Base-by-base conservation (phyloP, 2,888 invertebrate species). In the Halocaridina rubra region DNA sequence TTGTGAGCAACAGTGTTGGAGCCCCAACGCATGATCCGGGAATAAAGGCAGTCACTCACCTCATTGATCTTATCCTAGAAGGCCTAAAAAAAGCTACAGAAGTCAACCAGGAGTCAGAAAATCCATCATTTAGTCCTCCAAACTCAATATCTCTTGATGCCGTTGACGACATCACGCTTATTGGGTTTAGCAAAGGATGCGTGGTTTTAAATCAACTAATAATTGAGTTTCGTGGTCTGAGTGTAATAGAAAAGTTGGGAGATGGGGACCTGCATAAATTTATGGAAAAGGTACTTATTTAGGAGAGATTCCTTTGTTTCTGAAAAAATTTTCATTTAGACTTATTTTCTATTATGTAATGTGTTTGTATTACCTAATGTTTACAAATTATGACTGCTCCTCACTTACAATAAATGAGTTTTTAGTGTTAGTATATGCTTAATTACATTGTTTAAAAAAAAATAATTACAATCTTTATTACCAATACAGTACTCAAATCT, bases 141-240 rank as follows among this genome's bases (percentile, higher is more conserved):
- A n/a, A 53, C 10, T 7, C 3, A n/a, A 53, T 10, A 3, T 53
- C 19, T 13, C 53, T 19, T 4, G 53, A 53, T n/a, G 16, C 53
- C 19, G 53, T 57, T 29, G 64, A 80, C 57, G 61, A 76, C 27
- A 7, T 87, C 22, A 71, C 76, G 13, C 91, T 96, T 88, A 93
- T 96, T 85, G 97, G 96, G 1, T 97, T 97, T 91, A 97, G 97
- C 91, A 97, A 98, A 92, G 97, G 97, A 84, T 97, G 96, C 91
- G 96, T 97, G 84, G 97, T 97, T 86, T 93, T 97, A 89, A 98
- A 97, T 92, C 97, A 98, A 92, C 92, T 97, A 89, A 93, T 97
- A 77, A 94, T 95, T 90, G 97, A 97, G 92, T 94, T 97, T 91
- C 94, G 95, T 90, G 94, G 95, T 91, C 72, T 88, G 64, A 75